Base-by-base conservation (phyloP, 1,140 invertebrate genomes). In the Lucilia cuprina region DNA sequence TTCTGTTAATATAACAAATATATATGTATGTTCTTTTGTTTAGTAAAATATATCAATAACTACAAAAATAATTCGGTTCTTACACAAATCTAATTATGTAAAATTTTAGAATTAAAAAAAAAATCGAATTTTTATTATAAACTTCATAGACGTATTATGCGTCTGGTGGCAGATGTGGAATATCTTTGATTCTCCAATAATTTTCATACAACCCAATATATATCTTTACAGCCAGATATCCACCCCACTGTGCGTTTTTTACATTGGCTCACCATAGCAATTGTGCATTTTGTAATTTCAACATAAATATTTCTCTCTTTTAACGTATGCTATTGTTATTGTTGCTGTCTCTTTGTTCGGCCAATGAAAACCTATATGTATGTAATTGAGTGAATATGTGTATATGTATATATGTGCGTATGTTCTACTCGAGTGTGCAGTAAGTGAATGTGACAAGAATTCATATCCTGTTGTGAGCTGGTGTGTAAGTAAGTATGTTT, bases 381-480 rank as follows among this genome's bases (percentile, higher is more conserved):
- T 70, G 19, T 70, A 9, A 12, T 65, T 30, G 19, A 9, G 65
- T 60, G 8, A n/a, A 5, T 14, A 3, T 70, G 65, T 70, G n/a
- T 70, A 4, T 19, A 4, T 19, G 17, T 21, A 21, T 21, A 19
- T 70, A 30, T 30, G 3, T 30, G 25, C 25, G 25, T 30, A 30
- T 3, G 25, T 30, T 30, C 25, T 30, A 30, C 25, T 30, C 25
- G 17, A 25, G 65, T 78, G 9, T 78, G 35, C 17, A 17, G 9
- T 78, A 78, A 78, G 65, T 47, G 47, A 49, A 50, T 80, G 77
- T 80, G 77, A 80, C 77, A 80, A 19, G 77, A 80, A 25, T 80
- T 49, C 77, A 19, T 49, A 21, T 49, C 34, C 14, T 80, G 19
- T 80, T 80, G 77, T 80, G 41, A 30, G 3, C 25, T 1, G 50